A percentile compares a stretch with the other conserved stretches of the same genome.
These are phyloP conservation scores for Ectropis crepuscularia DNA, from an alignment of 2,888 invertebrate genomes.

Conservation along the genomic window DNA sequence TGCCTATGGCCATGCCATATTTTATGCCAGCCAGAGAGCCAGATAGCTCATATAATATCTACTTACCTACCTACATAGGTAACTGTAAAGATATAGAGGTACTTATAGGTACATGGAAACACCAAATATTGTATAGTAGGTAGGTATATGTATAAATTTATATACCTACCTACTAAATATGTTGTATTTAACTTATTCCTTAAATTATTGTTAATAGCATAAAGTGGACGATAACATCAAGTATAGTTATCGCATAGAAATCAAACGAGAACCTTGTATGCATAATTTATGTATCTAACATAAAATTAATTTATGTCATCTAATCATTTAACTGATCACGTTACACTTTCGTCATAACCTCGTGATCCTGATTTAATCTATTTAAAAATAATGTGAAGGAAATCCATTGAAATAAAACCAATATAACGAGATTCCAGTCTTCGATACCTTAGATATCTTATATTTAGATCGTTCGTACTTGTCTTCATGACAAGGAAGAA, in stretches of 20 bases:
- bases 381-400: neutral
- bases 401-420: constrained; percentile 4
- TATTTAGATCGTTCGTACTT: neutral
- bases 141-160: too few species aligned
- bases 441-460: neutral
- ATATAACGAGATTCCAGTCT: constrained; percentile 5
- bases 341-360: neutral
- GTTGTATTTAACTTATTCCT: too few species aligned
- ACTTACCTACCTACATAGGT: too few species aligned
- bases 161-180: too few species aligned
- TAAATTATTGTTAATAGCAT: too few species aligned
- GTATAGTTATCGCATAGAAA: neutral
- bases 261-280: neutral
- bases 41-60: too few species aligned
- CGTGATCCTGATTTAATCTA: neutral
- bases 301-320: neutral
- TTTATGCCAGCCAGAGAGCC: too few species aligned
- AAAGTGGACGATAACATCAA: too few species aligned
- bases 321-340: neutral
- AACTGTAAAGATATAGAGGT: too few species aligned
- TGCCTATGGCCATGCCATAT: too few species aligned
- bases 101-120: too few species aligned
- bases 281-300: neutral
- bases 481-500: neutral
- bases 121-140: too few species aligned